These are phyloP conservation scores for Nymphalis urticae DNA, from an alignment of 2,888 invertebrate genomes.

Conservation along the genomic window DNA sequence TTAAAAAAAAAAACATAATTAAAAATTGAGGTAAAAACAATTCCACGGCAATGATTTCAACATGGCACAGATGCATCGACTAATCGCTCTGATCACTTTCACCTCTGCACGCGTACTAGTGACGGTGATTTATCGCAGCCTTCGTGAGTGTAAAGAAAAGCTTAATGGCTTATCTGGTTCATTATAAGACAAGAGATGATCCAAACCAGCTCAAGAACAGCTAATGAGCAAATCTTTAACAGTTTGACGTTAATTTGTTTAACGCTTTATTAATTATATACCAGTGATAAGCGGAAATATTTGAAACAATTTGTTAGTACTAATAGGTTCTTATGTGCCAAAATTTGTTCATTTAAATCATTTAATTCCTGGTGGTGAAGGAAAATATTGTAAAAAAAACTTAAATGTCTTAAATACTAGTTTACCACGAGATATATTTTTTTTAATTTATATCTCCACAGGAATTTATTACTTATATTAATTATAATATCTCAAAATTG, in stretches of 20 bases:
- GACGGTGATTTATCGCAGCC: slow-evolving; percentile 29
- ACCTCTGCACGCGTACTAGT: slow-evolving; percentile 29
- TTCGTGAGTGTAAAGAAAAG: slow-evolving; percentile 19
- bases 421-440: no score
- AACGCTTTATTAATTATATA: neutral
- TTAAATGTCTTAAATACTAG: no score
- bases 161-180: slow-evolving; percentile 25
- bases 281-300: neutral
- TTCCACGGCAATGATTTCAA: neutral
- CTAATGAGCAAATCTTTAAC: slow-evolving; percentile 2
- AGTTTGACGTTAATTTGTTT: neutral
- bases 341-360: no score
- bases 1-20: no score
- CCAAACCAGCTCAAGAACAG: neutral
- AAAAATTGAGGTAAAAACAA: neutral
- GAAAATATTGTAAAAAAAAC: no score
- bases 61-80: slow-evolving; percentile 25
- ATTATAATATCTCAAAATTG: no score
- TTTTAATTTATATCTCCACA: no score
- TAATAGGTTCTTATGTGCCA: no score
- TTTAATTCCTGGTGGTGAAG: no score
- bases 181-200: slow-evolving; percentile 18
- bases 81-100: slow-evolving; percentile 41
- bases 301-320: neutral
- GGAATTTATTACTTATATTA: no score